These are phyloP conservation scores for Coccyzus lansbergi DNA, from an alignment of 2,797 vertebrate species.

Conservation along the genomic window DNA sequence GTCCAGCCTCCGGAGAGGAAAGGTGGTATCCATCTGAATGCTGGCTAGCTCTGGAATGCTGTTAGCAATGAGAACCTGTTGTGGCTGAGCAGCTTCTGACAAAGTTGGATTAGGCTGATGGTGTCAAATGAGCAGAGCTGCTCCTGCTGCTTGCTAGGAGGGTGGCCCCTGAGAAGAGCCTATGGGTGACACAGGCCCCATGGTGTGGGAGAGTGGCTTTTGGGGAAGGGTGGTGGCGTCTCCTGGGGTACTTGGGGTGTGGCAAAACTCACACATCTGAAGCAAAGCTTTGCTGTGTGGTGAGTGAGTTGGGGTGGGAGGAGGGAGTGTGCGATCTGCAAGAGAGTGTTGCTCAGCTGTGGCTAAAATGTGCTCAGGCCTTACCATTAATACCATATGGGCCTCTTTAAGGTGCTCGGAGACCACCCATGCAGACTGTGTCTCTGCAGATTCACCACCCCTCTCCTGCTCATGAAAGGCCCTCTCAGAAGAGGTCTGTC, in stretches of 20 bases:
- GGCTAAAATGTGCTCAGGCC: background rate
- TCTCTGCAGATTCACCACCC: background rate
- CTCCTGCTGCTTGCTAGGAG: background rate
- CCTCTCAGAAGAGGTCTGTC: conserved; percentile 20
- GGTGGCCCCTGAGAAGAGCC: background rate
- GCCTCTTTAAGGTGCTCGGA: conserved; percentile 30
- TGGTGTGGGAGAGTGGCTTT: rapidly evolving
- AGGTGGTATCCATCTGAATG: background rate
- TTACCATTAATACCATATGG: conserved; percentile 33
- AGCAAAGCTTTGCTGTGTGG: background rate
- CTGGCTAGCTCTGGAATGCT: background rate
- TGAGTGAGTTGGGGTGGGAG: background rate
- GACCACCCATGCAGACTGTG: conserved; percentile 39
- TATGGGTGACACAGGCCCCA: rapidly evolving
- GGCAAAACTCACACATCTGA: rapidly evolving
- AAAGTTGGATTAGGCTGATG: background rate
- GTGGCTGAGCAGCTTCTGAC: background rate
- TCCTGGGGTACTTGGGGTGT: rapidly evolving
- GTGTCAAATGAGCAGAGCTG: background rate
- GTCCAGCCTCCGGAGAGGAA: background rate
- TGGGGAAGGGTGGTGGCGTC: background rate
- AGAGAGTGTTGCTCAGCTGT: background rate
- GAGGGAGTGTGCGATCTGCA: rapidly evolving
- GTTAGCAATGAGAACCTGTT: background rate
- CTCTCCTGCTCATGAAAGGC: background rate